Evolutionary conservation across 2,113 vertebrate species (phyloP).

Genomic region (Grus americana): DNA sequence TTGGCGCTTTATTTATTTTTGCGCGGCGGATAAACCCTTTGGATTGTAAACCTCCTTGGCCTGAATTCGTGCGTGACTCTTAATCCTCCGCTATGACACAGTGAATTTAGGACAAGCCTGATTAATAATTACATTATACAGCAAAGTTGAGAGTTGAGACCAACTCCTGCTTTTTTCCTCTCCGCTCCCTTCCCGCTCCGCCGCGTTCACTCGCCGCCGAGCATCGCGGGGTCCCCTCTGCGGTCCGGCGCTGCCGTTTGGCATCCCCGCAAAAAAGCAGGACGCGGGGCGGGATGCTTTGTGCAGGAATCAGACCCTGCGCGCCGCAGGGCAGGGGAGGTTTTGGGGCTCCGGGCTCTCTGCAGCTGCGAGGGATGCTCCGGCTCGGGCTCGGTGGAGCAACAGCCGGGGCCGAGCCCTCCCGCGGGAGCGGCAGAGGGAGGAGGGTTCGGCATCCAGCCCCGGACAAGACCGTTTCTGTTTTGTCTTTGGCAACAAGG

Average conservation of each 20-base stretch:
- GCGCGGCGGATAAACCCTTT: constrained; percentile 52
- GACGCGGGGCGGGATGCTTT: accelerated
- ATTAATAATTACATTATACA: constrained; percentile 50
- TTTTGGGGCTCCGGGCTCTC: background rate
- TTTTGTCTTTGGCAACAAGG: constrained; percentile 17
- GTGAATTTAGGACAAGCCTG: constrained; percentile 46
- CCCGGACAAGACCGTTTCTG: background rate
- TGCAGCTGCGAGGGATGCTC: background rate
- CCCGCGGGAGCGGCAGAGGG: background rate
- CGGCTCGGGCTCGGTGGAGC: background rate
- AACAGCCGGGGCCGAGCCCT: background rate
- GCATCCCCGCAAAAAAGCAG: background rate
- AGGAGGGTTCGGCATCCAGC: background rate
- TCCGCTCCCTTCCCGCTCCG: background rate
- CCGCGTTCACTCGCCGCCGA: background rate
- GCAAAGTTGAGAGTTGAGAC: constrained; percentile 13
- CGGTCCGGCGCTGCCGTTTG: accelerated
- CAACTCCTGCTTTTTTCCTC: background rate
- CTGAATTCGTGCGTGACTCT: constrained; percentile 57
- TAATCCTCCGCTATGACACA: constrained; percentile 60
- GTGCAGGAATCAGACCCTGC: accelerated
- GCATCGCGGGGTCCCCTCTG: background rate
- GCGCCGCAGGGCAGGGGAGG: background rate
- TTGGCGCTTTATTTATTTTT: constrained; percentile 45
- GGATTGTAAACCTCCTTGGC: constrained; percentile 62